These are phyloP conservation scores for Drosophila mauritiana DNA, from an alignment of 1,140 invertebrate species.

Conservation along the genomic window DNA sequence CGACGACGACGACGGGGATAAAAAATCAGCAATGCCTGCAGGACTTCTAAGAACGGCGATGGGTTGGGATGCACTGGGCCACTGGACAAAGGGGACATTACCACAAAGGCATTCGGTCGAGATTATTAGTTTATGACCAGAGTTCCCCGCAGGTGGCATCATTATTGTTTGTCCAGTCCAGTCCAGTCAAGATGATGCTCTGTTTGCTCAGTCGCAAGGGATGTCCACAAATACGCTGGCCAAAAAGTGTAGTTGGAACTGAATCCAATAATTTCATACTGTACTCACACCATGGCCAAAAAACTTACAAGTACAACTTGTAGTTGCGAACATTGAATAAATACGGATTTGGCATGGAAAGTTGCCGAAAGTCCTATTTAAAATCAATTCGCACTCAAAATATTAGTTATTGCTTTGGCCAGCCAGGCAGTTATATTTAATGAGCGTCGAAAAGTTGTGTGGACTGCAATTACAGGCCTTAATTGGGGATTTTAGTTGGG, in stretches of 20 bases:
- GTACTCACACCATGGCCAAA: not conserved
- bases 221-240: no score
- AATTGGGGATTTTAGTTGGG: constrained; percentile 24
- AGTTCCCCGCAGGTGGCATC: not conserved
- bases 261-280: no score
- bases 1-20: not conserved
- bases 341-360: not conserved
- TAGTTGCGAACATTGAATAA: not conserved
- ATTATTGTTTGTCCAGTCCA: not conserved
- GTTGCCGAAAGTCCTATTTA: not conserved
- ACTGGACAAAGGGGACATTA: not conserved
- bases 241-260: no score
- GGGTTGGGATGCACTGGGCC: not conserved
- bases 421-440: constrained; percentile 11
- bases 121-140: constrained; percentile 4
- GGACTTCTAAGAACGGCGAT: not conserved
- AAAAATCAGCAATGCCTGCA: not conserved
- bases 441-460: constrained; percentile 24
- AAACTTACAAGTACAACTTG: not conserved
- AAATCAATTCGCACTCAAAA: constrained; percentile 14
- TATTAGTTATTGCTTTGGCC: constrained; percentile 17
- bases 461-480: constrained; percentile 30
- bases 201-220: not conserved
- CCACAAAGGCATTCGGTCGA: not conserved
- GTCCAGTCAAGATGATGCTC: not conserved